Conservation (phyloP, 2,113 vertebrate genomes). For the Myotis lucifugus region DNA sequence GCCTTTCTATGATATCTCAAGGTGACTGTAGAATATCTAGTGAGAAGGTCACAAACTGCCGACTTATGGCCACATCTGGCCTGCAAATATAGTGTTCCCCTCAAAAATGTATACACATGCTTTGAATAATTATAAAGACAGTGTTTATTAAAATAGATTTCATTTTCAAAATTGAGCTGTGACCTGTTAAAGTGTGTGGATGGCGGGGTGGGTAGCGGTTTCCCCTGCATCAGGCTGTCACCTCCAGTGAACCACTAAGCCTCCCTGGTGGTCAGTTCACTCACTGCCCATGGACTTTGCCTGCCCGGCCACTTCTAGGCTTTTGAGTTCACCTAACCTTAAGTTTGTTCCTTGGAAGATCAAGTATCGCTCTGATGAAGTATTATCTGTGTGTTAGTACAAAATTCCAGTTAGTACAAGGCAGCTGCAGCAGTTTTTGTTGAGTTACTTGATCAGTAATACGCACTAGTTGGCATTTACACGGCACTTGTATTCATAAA, state of each 20-base stretch:
- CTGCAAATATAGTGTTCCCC: neutral
- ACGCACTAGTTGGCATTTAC: neutral
- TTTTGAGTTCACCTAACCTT: neutral
- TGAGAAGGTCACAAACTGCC: neutral
- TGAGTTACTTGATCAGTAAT: neutral
- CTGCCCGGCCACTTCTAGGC: neutral
- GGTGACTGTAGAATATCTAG: neutral
- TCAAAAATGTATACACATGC: too few relatives aligned
- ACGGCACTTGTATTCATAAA: neutral
- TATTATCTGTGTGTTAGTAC: neutral
- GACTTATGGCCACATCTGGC: neutral
- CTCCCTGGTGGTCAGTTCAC: rapidly evolving
- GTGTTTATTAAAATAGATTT: too few relatives aligned
- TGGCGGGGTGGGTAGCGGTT: rapidly evolving
- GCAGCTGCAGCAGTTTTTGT: neutral
- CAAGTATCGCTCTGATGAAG: neutral
- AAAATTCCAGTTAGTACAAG: neutral
- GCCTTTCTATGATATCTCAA: neutral
- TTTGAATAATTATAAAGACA: too few relatives aligned
- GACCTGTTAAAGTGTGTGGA: too few relatives aligned
- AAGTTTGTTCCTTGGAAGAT: neutral
- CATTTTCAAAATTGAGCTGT: too few relatives aligned
- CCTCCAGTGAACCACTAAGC: neutral
- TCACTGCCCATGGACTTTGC: rapidly evolving
- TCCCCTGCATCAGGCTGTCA: too few relatives aligned